Conservation (phyloP, 2,888 invertebrate genomes). For the Crocallis elinguaria region DNA sequence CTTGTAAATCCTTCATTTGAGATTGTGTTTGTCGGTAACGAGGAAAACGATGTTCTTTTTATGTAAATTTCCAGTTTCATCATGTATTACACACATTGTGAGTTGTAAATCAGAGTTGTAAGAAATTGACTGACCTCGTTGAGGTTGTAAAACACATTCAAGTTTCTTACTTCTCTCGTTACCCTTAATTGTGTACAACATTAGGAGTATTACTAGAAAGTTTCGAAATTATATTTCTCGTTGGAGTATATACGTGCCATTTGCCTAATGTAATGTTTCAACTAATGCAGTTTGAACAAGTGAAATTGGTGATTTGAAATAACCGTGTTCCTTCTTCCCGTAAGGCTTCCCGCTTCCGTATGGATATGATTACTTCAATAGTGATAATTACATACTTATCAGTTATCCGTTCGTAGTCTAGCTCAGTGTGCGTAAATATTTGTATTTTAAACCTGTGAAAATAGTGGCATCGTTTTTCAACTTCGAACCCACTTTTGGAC, state of each 20-base stretch:
- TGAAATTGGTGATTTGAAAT: not conserved
- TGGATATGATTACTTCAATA: too few relatives aligned
- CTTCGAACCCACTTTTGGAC: too few relatives aligned
- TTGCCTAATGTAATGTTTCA: conserved; percentile 1
- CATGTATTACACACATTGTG: conserved; percentile 6
- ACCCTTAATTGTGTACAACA: conserved; percentile 15
- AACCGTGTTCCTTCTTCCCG: not conserved
- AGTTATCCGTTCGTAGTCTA: too few relatives aligned
- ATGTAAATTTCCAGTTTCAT: conserved; percentile 22
- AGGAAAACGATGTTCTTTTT: conserved; percentile 35
- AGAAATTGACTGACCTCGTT: conserved; percentile 19
- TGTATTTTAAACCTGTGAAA: too few relatives aligned
- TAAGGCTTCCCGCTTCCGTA: too few relatives aligned
- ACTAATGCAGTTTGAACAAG: not conserved
- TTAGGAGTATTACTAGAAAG: not conserved
- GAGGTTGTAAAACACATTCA: conserved; percentile 22
- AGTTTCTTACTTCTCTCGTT: conserved; percentile 26
- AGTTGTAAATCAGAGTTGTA: conserved; percentile 1
- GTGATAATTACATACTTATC: too few relatives aligned
- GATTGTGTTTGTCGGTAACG: conserved; percentile 34
- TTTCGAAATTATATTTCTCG: not conserved
- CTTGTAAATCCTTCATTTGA: conserved; percentile 37
- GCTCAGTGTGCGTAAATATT: too few relatives aligned
- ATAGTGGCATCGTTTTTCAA: too few relatives aligned
- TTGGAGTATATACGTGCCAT: not conserved